These are phyloP conservation scores for Dromius quadrimaculatus DNA, from an alignment of 2,888 invertebrate species.

Conservation along the genomic window DNA sequence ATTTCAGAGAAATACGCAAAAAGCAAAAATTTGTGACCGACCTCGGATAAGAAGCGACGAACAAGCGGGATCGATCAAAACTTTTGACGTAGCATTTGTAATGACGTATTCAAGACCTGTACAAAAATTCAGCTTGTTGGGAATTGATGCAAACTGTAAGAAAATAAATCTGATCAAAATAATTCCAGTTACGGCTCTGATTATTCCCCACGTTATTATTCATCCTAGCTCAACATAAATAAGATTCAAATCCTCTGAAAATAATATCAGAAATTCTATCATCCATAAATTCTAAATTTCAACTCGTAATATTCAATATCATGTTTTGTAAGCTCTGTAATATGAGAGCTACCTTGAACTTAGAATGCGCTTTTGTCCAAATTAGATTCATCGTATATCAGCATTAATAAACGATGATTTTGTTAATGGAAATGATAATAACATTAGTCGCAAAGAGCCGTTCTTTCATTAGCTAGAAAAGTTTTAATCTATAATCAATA, in stretches of 20 bases:
- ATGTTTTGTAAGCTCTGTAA: conserved; percentile 3
- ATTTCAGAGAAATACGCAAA: too few relatives aligned
- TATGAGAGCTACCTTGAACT: conserved; percentile 7
- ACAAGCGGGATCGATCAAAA: too few relatives aligned
- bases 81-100: too few relatives aligned
- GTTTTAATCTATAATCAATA: conserved; percentile 18
- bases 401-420: conserved; percentile 19
- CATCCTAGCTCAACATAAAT: too few relatives aligned
- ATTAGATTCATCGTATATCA: conserved; percentile 17
- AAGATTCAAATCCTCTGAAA: conserved; percentile 17
- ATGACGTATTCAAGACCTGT: too few relatives aligned
- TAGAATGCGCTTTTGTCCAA: conserved; percentile 11
- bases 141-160: too few relatives aligned
- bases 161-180: too few relatives aligned
- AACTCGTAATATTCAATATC: conserved; percentile 23
- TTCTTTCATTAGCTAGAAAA: conserved; percentile 23
- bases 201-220: too few relatives aligned
- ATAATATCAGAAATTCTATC: conserved; percentile 34
- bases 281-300: conserved; percentile 3
- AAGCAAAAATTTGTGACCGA: too few relatives aligned
- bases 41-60: too few relatives aligned
- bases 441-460: background rate
- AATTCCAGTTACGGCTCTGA: too few relatives aligned
- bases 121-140: too few relatives aligned
- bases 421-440: conserved; percentile 15